These are phyloP conservation scores for Alexandromys oeconomus DNA, from an alignment of 2,797 vertebrate genomes.

Conservation along the genomic window DNA sequence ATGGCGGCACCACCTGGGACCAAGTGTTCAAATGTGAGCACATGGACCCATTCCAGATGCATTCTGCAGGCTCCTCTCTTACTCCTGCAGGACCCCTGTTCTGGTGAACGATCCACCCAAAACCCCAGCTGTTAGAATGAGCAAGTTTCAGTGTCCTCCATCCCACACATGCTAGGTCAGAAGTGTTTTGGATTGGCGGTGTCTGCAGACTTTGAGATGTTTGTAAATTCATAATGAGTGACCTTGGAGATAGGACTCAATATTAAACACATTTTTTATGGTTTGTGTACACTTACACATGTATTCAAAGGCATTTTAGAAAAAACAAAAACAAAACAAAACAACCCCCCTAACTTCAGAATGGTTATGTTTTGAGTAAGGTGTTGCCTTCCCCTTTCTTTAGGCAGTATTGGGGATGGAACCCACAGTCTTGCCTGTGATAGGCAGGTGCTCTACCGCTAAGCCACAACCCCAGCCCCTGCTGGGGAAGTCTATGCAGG, in stretches of 20 bases:
- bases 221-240: not conserved
- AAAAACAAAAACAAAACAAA: not conserved
- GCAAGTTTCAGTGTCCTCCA: not conserved
- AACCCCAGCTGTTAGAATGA: accelerated
- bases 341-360: not conserved
- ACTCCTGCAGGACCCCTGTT: not conserved
- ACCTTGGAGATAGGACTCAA: not conserved
- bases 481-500: not conserved
- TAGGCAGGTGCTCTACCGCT: not conserved
- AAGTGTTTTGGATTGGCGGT: not conserved
- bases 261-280: not conserved
- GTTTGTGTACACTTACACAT: not conserved
- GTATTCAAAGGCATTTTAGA: not conserved
- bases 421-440: not conserved
- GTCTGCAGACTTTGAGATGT: not conserved
- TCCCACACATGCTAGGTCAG: too few relatives aligned
- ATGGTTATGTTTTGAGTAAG: not conserved
- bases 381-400: not conserved
- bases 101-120: not conserved
- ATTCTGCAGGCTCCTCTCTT: not conserved
- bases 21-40: not conserved
- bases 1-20: not conserved
- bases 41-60: not conserved
- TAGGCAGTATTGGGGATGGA: not conserved
- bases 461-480: not conserved